Evolutionary conservation across 2,888 invertebrate species (phyloP), one percentile per base, ranked within the genome.

Genomic region (Trichogramma dendrolimi): DNA sequence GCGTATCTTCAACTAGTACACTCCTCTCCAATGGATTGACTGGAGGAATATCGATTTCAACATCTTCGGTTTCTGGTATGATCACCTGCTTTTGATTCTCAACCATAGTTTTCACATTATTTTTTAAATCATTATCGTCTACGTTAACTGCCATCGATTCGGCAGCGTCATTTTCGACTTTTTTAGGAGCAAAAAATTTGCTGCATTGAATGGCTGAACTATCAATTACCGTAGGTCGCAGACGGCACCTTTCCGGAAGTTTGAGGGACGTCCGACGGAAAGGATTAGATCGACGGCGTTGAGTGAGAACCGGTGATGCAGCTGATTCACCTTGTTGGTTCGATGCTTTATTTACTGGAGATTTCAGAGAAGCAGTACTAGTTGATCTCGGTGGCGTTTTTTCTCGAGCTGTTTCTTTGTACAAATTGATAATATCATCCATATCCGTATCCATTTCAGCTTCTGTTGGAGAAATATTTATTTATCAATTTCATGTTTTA

Each of bases 191-290:
- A 60, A 79, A 79, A 64, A 74, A 79, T 73, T 75, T 73, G 55
- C 79, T 79, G 55, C 73, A 67, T 6, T 67, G 50, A 4, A 73
- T 51, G 11, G 60, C 63, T 47, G 67, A 68, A 41, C 73, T 70
- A 58, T 77, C 71, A 55, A 79, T 71, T 27, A 78, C 70, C 10
- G 78, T 79, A 42, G 73, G 71, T 40, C 65, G 71, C 41, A 74
- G 65, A 10, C 71, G 61, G 61, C 67, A 70, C 48, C 68, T 70
- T 6, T 71, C 61, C 14, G 67, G 70, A 54, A 70, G 60, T 4
- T 61, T 58, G 1, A 63, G 58, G 5, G 53, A 11, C 8, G 61
- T 60, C 61, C 70, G 71, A n/a, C 60, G 64, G 63, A 78, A 77
- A 38, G 74, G 73, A 42, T 64, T 65, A 63, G 47, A 58, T 51